phyloP scores from a whole-genome alignment of 2,888 invertebrate genomes.

The Stenichneumon culpator region DNA sequence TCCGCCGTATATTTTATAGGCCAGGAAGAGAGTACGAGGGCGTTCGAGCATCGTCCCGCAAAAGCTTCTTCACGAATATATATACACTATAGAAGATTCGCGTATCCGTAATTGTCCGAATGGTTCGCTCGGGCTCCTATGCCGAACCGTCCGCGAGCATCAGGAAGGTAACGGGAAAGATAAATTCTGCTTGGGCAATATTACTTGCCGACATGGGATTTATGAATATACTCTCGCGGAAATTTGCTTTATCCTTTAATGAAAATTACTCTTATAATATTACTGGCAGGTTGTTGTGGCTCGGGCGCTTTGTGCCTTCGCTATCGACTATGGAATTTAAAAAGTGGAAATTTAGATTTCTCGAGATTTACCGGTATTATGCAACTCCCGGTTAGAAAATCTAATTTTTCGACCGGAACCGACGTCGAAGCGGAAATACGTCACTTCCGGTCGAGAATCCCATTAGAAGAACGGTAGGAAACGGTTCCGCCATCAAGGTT shows the following conservation, averaged over 20 bases:
- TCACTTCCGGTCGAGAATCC: too few relatives aligned
- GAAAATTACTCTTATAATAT: slow-evolving; percentile 29
- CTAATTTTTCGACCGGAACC: too few relatives aligned
- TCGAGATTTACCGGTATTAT: too few relatives aligned
- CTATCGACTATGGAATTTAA: too few relatives aligned
- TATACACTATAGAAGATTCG: slow-evolving; percentile 39
- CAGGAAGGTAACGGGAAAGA: slow-evolving; percentile 61
- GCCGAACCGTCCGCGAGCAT: slow-evolving; percentile 41
- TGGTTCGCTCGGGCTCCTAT: slow-evolving; percentile 26
- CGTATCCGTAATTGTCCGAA: slow-evolving; percentile 64
- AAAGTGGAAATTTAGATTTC: too few relatives aligned
- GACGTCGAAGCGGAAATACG: too few relatives aligned
- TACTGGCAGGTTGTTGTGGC: neutral
- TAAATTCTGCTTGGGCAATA: slow-evolving; percentile 57
- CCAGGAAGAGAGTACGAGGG: slow-evolving; percentile 57
- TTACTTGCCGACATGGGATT: slow-evolving; percentile 30
- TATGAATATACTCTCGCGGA: slow-evolving; percentile 25
- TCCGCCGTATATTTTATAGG: slow-evolving; percentile 67
- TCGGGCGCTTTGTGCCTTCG: too few relatives aligned
- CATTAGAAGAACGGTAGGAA: too few relatives aligned
- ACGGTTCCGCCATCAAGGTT: neutral
- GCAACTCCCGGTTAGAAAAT: too few relatives aligned
- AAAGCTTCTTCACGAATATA: slow-evolving; percentile 39
- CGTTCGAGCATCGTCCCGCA: slow-evolving; percentile 28
- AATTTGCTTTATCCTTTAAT: slow-evolving; percentile 38